Base-by-base conservation (phyloP, 2,888 invertebrate species). In the Platerodrilus igneus region DNA sequence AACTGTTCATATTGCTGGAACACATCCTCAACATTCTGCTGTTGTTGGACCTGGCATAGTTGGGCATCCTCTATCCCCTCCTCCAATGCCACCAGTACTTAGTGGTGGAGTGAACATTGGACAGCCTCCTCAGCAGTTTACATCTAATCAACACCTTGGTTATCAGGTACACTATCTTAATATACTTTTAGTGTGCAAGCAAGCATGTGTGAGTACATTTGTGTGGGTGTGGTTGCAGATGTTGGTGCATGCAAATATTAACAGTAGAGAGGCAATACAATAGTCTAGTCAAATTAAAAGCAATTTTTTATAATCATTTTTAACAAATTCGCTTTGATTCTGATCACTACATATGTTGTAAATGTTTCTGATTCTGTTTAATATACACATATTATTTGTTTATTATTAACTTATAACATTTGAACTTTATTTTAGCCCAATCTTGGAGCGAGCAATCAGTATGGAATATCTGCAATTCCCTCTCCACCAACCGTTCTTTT, bases 401-500 rank as follows among this genome's bases (percentile, higher is more conserved):
- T 22, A 40, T 43, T 43, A 36, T 27, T 37, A 21, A 20, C 8
- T 28, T 20, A n/a, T 25, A 6, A 15, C 21, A n/a, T n/a, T n/a
- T n/a, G n/a, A n/a, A n/a, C n/a, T 18, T 7, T 35, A 17, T 58
- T 59, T 15, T 47, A 72, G 71, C 59, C 64, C n/a, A 59, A 62
- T 28, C 54, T 66, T 26, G 64, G 63, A 23, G 67, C 67, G 11
- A 66, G 62, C 28, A 74, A 73, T 2, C 86, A 86, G 41, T 89
- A 83, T 56, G 84, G 86, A 35, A 81, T 90, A 62, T 82, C 89
- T 11, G 86, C 89, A 16, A 87, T 91, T 47, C 90, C 91, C 18
- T 90, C 89, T 35, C 90, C 91, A 10, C 84, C 85, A 13, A 84
- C 86, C 8, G 83, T 89, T 36, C 71, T 86, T 42, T 88, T 84